Evolutionary conservation across 2,113 vertebrate species (phyloP).

Genomic region (Narcine bancroftii): DNA sequence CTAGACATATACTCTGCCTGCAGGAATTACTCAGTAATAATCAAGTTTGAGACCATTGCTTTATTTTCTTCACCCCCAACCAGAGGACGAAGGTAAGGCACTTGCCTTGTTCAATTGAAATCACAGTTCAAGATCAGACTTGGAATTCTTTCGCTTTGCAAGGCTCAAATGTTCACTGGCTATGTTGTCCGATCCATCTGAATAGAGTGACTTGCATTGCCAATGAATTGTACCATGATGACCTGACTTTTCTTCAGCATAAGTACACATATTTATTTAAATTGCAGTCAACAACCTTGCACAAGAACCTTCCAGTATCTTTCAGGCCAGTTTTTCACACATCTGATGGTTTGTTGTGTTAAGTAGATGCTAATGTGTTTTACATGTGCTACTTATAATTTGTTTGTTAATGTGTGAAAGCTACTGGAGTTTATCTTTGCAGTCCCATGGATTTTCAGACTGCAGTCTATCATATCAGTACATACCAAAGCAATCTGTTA

Average conservation of each 20-base stretch:
- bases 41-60: background rate
- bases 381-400: slow-evolving; percentile 74
- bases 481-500: background rate
- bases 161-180: background rate
- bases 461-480: background rate
- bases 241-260: background rate
- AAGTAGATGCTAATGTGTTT: slow-evolving; percentile 73
- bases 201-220: background rate
- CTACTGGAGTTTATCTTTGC: slow-evolving; percentile 56
- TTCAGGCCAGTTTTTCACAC: slow-evolving; percentile 57
- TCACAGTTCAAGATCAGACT: background rate
- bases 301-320: background rate
- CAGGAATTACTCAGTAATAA: background rate
- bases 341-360: slow-evolving; percentile 69
- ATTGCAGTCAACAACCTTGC: background rate
- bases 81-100: background rate
- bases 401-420: slow-evolving; percentile 67
- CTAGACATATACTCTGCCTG: background rate
- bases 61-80: background rate
- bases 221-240: background rate
- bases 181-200: background rate
- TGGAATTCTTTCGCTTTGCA: background rate
- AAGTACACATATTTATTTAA: background rate
- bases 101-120: background rate
- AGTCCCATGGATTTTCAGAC: slow-evolving; percentile 47